Evolutionary conservation across 2,888 invertebrate genomes (phyloP), one percentile per base, ranked within the genome.

Genomic region (Drosophila longiperda): DNA sequence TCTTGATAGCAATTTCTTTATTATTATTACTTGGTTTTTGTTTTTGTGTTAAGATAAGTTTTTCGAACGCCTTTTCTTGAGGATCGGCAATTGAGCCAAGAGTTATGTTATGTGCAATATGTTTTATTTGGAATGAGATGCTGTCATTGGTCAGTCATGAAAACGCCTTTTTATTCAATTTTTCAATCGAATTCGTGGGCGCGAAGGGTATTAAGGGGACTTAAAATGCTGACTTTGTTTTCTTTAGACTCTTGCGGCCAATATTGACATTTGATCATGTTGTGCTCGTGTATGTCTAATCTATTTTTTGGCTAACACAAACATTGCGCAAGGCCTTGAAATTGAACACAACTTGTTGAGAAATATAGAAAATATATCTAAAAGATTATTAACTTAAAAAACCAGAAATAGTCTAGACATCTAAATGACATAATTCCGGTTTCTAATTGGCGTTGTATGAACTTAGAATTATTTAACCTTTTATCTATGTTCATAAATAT

Each of bases 1-100:
- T 90, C 90, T 90, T 88, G 90, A 86, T 83, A 79, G 66, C 76
- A 74, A 74, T 67, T 77, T 63, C 57, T 23, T 55, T 34, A 8
- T 23, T 20, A 8, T 61, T 45, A 42, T 61, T 42, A 42, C 17
- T 42, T 26, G 15, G 20, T 12, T n/a, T 20, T 20, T 17, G n/a
- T 29, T 26, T n/a, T 29, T 52, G n/a, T 45, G 50, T 20, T 11
- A 1, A 33, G 34, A 58, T 53, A 49, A 55, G 32, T 62, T 57
- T 36, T 58, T 26, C 26, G 52, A 20, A 33, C 12, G 48, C 15
- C 40, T 57, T 59, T 23, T n/a, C 55, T 55, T 49, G 49, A 48
- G 65, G 64, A 67, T 75, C 70, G 54, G 62, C 52, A 67, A 55
- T 42, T 53, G 33, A 38, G 38, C 33, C 20, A 38, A 76, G 57